Evolutionary conservation across 1,140 invertebrate species (phyloP).

Genomic region (Gryllus bimaculatus): DNA sequence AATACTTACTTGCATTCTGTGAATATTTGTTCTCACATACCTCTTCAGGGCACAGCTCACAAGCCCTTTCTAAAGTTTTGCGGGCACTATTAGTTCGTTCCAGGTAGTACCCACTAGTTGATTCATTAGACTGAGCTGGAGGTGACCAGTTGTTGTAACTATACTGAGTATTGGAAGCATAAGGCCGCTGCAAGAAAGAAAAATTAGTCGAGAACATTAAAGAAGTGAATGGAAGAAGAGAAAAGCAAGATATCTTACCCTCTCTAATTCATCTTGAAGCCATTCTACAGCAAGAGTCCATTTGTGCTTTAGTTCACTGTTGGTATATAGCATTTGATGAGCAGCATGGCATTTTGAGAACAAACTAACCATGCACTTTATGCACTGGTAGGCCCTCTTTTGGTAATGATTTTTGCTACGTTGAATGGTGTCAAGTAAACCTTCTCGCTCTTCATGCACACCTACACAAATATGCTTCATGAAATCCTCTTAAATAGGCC

Average conservation of each 20-base stretch:
- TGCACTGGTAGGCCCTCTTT: conserved; percentile 93
- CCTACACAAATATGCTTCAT: conserved; percentile 37
- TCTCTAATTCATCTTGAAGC: conserved; percentile 90
- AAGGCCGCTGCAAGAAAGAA: conserved; percentile 44
- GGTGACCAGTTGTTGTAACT: conserved; percentile 90
- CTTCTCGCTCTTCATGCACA: conserved; percentile 84
- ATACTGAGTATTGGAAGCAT: conserved; percentile 56
- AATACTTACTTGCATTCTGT: too few relatives aligned
- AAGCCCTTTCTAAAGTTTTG: conserved; percentile 76
- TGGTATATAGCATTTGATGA: conserved; percentile 63
- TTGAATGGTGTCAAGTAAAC: conserved; percentile 85
- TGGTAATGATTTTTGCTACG: conserved; percentile 90
- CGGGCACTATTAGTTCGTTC: conserved; percentile 89
- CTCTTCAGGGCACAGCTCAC: conserved; percentile 70
- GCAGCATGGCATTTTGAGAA: conserved; percentile 74
- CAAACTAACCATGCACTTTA: conserved; percentile 86
- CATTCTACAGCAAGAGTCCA: conserved; percentile 85
- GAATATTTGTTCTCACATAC: conserved; percentile 32
- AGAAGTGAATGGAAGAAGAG: too few relatives aligned
- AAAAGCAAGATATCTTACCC: conserved; percentile 38
- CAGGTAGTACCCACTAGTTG: conserved; percentile 88
- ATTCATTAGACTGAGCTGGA: conserved; percentile 88
- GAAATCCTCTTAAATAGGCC: too few relatives aligned
- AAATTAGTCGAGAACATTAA: not conserved
- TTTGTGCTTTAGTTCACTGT: conserved; percentile 68